phyloP scores from a whole-genome alignment of 92 coral and sea anemone species.

The Porites divaricata region DNA sequence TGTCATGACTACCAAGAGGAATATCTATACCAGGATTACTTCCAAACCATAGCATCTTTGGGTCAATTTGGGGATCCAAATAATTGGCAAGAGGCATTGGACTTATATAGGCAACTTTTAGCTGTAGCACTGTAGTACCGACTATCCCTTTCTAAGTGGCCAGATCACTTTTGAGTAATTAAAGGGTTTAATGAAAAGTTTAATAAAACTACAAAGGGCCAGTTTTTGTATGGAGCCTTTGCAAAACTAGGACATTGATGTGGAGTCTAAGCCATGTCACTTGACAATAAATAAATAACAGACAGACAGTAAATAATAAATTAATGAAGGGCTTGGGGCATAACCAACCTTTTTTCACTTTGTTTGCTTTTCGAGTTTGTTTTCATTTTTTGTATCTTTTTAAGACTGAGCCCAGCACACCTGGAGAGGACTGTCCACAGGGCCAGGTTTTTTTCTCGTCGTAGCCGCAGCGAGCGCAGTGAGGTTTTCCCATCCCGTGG shows the following conservation, averaged over 20 bases:
- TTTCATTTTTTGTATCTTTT: too few species aligned
- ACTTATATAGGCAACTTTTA: slow-evolving; percentile 40
- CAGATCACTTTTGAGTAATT: slow-evolving; percentile 19
- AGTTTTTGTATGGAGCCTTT: slow-evolving; percentile 50
- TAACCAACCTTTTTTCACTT: too few species aligned
- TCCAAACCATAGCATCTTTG: slow-evolving; percentile 43
- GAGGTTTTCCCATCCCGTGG: too few species aligned
- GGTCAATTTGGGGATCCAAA: slow-evolving; percentile 54
- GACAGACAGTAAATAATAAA: too few species aligned
- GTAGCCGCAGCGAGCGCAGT: too few species aligned
- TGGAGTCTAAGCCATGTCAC: slow-evolving; percentile 47
- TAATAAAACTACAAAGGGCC: slow-evolving; percentile 28
- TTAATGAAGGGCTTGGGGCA: too few species aligned
- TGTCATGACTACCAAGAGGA: slow-evolving; percentile 69
- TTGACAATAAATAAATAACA: too few species aligned
- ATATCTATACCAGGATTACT: slow-evolving; percentile 58
- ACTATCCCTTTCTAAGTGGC: slow-evolving; percentile 21
- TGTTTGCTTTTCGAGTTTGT: too few species aligned
- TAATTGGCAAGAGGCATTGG: slow-evolving; percentile 42
- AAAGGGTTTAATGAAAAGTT: slow-evolving; percentile 41
- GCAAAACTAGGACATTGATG: slow-evolving; percentile 39
- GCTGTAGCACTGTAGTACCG: slow-evolving; percentile 41
- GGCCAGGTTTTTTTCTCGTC: too few species aligned
- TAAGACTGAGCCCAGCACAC: too few species aligned
- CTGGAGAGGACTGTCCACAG: too few species aligned